Evolutionary conservation across 2,888 invertebrate species (phyloP).

Genomic region (Shargacucullia verbasci): DNA sequence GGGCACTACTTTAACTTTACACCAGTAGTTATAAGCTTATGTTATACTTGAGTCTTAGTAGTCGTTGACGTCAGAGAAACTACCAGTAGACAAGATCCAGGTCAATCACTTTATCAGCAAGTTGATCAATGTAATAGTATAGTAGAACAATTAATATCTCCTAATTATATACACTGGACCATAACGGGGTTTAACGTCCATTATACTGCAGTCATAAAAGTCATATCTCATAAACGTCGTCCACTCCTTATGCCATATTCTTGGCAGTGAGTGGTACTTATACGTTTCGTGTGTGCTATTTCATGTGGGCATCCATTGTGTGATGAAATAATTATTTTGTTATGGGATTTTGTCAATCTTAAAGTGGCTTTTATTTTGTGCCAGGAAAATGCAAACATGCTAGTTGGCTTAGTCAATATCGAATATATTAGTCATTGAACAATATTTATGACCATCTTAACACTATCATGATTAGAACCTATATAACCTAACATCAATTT

Average conservation of each 20-base stretch:
- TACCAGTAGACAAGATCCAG: slow-evolving; percentile 21
- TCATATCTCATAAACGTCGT: slow-evolving; percentile 62
- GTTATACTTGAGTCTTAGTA: slow-evolving; percentile 36
- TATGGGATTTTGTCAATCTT: slow-evolving; percentile 17
- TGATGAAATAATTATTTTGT: slow-evolving; percentile 15
- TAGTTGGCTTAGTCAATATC: no score
- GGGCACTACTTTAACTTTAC: slow-evolving; percentile 23
- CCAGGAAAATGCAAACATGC: no score
- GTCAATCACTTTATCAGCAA: slow-evolving; percentile 23
- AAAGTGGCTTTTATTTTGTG: background rate
- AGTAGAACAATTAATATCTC: slow-evolving; percentile 49
- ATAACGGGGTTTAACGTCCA: slow-evolving; percentile 60
- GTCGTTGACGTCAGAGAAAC: slow-evolving; percentile 47
- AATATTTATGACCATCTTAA: background rate
- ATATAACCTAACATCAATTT: background rate
- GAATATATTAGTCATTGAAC: no score
- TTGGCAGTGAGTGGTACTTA: slow-evolving; percentile 30
- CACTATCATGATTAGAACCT: slow-evolving; percentile 9
- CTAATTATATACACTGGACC: slow-evolving; percentile 56
- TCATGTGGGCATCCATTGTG: slow-evolving; percentile 36
- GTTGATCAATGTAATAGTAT: slow-evolving; percentile 26
- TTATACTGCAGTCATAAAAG: slow-evolving; percentile 67
- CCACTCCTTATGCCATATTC: slow-evolving; percentile 59
- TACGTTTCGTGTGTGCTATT: slow-evolving; percentile 25
- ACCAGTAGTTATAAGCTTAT: slow-evolving; percentile 18